Base-by-base conservation (phyloP, 2,888 invertebrate species). In the Mongoloraphidia duomilia region DNA sequence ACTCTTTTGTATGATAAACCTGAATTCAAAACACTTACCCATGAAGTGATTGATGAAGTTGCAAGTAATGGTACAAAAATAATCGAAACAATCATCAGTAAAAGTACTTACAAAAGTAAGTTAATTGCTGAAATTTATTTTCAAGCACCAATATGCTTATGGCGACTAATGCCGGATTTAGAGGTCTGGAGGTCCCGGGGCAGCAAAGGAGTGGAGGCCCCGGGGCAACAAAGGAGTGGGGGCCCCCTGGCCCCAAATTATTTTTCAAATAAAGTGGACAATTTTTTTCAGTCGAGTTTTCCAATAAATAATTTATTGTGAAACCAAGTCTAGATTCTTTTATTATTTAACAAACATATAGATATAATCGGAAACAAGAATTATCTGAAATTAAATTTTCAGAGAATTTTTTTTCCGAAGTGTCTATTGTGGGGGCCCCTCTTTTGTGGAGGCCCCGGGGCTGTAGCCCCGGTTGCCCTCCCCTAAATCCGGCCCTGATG, bases 1-100 rank as follows among this genome's bases (percentile, higher is more conserved):
- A 76, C 80, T 58, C 71, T 91, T 41, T 69, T 92, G 50, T 60
- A 63, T 9, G 70, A 75, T 49, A 26, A 26, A 5, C 14, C 17
- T 10, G 46, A 46, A 13, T 11, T 8, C 2, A 71, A 76, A 52
- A 70, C 73, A 58, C 61, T 82, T 44, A 82, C 81, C 39, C 75
- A 80, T 49, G 69, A 70, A 17, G 75, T 80, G 54, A 72, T 89
- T 55, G 70, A 75, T 54, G 76, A 75, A 55, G 75, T 90, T 54
- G 84, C 85, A 10, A 79, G 76, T 52, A 88, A 96, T 67, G 97
- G 96, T 47, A 84, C 85, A 2, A 77, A 77, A 51, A 92, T 97
- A 57, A 84, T 94, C 54, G 78, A 85, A 57, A 82, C 84, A 55
- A 92, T 95, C 65, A 86, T 93, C 57, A 77, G 80, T 58, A 84